Evolutionary conservation across 2,113 vertebrate species (phyloP).

Genomic region (Colossoma macropomum): DNA sequence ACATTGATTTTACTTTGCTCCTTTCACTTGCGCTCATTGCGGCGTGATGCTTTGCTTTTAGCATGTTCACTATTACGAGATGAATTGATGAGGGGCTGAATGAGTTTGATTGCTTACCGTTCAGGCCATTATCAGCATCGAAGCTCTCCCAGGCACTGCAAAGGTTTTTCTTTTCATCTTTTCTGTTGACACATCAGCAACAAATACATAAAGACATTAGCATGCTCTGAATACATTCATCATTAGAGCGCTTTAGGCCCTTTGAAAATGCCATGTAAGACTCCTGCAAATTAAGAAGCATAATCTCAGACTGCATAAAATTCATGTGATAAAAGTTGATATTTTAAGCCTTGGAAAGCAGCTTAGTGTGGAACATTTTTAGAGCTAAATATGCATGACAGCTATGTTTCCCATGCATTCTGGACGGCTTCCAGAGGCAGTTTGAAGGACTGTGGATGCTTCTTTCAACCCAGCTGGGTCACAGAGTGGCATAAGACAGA

Average conservation of each 20-base stretch:
- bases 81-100: constrained; percentile 20
- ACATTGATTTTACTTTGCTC: constrained; percentile 14
- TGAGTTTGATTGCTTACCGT: constrained; percentile 47
- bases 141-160: constrained; percentile 50
- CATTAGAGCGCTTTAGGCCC: neutral
- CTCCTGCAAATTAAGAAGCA: neutral
- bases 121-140: constrained; percentile 23
- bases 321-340: neutral
- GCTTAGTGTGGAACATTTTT: neutral
- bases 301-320: neutral
- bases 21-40: neutral
- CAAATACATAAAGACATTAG: neutral
- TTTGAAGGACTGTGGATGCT: too few species aligned
- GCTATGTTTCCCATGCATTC: too few species aligned
- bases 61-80: neutral
- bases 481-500: too few species aligned
- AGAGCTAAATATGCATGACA: neutral
- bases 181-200: constrained; percentile 45
- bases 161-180: constrained; percentile 27
- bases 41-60: neutral
- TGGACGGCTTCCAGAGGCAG: too few species aligned
- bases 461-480: neutral
- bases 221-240: neutral
- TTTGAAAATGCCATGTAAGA: neutral
- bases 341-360: neutral